Percentiles rank a stretch among this genome's conserved stretches.
phyloP scores from a whole-genome alignment of 2,113 vertebrate species.

The Cariama cristata region DNA sequence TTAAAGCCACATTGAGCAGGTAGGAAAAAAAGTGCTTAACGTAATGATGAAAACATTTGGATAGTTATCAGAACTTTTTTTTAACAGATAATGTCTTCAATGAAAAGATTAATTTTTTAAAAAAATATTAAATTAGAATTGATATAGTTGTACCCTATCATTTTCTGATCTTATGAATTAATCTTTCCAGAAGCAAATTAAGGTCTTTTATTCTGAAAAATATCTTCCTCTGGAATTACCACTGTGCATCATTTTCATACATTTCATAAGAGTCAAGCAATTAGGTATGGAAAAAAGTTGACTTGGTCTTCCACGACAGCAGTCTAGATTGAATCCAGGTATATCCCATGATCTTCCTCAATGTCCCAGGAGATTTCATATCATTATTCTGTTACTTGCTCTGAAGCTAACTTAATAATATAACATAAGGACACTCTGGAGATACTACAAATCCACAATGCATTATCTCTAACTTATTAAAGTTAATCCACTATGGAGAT shows the following conservation, averaged over 20 bases:
- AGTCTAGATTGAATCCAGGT: not conserved
- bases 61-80: not conserved
- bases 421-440: not conserved
- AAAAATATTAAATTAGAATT: not conserved
- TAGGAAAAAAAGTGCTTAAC: not conserved
- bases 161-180: not conserved
- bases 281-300: not conserved
- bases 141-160: not conserved
- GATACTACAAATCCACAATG: not conserved
- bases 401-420: not conserved
- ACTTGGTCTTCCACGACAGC: not conserved
- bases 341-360: not conserved
- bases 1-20: not conserved
- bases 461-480: not conserved
- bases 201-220: not conserved
- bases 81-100: not conserved
- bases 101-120: not conserved
- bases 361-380: not conserved
- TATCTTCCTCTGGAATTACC: not conserved
- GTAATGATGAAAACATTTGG: not conserved
- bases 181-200: not conserved
- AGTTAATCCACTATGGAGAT: not conserved
- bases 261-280: not conserved
- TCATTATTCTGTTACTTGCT: not conserved
- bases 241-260: not conserved